phyloP scores from a whole-genome alignment of 1,140 invertebrate species.

The Drosophila chauvacae region DNA sequence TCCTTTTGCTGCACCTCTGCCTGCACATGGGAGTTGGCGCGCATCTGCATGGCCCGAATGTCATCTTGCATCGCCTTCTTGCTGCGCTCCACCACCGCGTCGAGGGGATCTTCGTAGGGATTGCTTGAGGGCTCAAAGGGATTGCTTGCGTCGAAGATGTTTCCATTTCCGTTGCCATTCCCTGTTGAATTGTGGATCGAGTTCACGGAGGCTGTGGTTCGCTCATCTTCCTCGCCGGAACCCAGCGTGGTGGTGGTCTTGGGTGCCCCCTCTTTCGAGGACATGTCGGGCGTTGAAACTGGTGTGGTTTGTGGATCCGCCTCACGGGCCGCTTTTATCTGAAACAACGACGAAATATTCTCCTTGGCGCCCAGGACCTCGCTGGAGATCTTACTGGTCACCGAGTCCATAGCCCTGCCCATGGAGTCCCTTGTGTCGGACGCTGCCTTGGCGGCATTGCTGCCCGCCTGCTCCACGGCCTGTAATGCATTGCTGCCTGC shows the following conservation, averaged over 20 bases:
- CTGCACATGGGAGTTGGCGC: constrained; percentile 38
- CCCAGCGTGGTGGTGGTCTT: constrained; percentile 55
- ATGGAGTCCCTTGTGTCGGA: constrained; percentile 67
- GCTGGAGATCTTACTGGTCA: constrained; percentile 70
- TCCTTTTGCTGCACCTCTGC: constrained; percentile 25
- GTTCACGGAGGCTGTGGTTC: constrained; percentile 81
- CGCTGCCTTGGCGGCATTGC: constrained; percentile 61
- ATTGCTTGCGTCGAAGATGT: constrained; percentile 62
- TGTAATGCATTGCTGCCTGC: constrained; percentile 58
- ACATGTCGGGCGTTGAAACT: constrained; percentile 38
- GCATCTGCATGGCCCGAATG: constrained; percentile 59
- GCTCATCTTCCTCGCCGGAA: constrained; percentile 75
- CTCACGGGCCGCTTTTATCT: constrained; percentile 70
- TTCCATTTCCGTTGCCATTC: constrained; percentile 56
- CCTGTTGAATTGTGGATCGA: constrained; percentile 74
- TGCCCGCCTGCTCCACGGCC: constrained; percentile 61
- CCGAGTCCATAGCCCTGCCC: constrained; percentile 67
- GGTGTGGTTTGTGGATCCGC: constrained; percentile 42
- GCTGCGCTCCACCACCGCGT: constrained; percentile 74
- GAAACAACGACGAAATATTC: constrained; percentile 73
- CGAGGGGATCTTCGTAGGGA: constrained; percentile 55
- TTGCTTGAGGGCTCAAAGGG: constrained; percentile 23
- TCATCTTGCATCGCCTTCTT: constrained; percentile 78
- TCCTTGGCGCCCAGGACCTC: constrained; percentile 75
- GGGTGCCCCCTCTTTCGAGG: constrained; percentile 58